These are phyloP conservation scores for Epinephelus awoara DNA, from an alignment of 2,797 vertebrate genomes.

Conservation along the genomic window DNA sequence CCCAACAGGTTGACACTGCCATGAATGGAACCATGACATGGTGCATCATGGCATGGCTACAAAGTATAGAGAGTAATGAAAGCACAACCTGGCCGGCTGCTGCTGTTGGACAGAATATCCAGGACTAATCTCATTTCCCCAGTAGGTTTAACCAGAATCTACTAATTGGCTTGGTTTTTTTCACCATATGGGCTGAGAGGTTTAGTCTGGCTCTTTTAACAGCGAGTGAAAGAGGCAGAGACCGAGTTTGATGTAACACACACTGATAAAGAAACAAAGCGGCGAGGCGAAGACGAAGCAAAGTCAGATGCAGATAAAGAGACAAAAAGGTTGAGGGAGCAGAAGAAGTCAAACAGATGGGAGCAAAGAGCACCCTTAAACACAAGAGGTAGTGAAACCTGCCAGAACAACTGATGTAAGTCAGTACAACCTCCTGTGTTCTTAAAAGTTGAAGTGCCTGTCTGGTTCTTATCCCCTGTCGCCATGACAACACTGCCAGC, in stretches of 20 bases:
- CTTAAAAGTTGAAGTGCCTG: slow-evolving; percentile 69
- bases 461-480: slow-evolving; percentile 63
- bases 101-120: slow-evolving; percentile 15
- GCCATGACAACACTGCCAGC: slow-evolving; percentile 74
- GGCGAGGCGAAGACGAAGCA: not conserved
- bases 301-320: not conserved
- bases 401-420: slow-evolving; percentile 34
- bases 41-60: not conserved
- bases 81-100: not conserved
- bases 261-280: not conserved
- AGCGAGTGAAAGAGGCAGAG: not conserved
- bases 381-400: slow-evolving; percentile 26
- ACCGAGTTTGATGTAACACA: not conserved
- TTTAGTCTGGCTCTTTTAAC: slow-evolving; percentile 21
- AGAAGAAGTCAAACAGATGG: slow-evolving; percentile 24
- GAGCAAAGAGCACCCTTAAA: slow-evolving; percentile 12
- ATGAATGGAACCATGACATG: not conserved
- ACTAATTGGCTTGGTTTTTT: slow-evolving; percentile 42
- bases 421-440: slow-evolving; percentile 36
- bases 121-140: slow-evolving; percentile 30
- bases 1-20: not conserved
- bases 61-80: not conserved
- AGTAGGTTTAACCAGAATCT: slow-evolving; percentile 44
- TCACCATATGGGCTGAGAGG: slow-evolving; percentile 17
- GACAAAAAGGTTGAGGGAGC: not conserved